Conservation (phyloP, 1,140 invertebrate species). For the Heliconius hermathena region DNA sequence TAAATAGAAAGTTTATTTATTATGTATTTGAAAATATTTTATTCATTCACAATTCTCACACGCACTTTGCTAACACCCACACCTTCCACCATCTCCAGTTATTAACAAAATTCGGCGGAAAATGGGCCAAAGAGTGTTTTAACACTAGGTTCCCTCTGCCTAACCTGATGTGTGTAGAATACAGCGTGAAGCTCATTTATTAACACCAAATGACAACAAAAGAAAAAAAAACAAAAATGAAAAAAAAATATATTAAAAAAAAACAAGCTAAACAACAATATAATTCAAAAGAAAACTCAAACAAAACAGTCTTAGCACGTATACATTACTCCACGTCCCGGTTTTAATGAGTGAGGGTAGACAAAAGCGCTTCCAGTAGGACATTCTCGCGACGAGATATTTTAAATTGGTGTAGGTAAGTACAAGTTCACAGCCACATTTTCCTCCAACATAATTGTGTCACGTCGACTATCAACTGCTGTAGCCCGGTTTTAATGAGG, state of each 20-base stretch:
- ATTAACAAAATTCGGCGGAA: too few relatives aligned
- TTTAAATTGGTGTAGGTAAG: too few relatives aligned
- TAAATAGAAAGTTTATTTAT: too few relatives aligned
- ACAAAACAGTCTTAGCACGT: not conserved
- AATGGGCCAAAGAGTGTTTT: too few relatives aligned
- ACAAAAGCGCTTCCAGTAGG: constrained; percentile 11
- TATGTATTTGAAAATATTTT: too few relatives aligned
- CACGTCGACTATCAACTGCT: constrained; percentile 21
- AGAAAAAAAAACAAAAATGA: not conserved
- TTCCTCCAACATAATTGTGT: constrained; percentile 32
- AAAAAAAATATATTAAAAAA: not conserved
- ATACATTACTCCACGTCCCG: not conserved
- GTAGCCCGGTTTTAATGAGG: constrained; percentile 35
- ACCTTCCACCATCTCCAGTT: too few relatives aligned
- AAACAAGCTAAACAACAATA: not conserved
- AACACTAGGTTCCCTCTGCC: too few relatives aligned
- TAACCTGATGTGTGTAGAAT: too few relatives aligned
- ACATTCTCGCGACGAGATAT: not conserved
- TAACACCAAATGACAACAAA: not conserved
- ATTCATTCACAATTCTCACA: too few relatives aligned
- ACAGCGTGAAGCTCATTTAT: too few relatives aligned
- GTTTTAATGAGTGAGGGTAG: constrained; percentile 1
- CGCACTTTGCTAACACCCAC: too few relatives aligned
- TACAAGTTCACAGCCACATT: constrained; percentile 25
- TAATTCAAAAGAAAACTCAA: not conserved